Evolutionary conservation across 2,797 vertebrate genomes (phyloP).

Genomic region (Helarctos malayanus): DNA sequence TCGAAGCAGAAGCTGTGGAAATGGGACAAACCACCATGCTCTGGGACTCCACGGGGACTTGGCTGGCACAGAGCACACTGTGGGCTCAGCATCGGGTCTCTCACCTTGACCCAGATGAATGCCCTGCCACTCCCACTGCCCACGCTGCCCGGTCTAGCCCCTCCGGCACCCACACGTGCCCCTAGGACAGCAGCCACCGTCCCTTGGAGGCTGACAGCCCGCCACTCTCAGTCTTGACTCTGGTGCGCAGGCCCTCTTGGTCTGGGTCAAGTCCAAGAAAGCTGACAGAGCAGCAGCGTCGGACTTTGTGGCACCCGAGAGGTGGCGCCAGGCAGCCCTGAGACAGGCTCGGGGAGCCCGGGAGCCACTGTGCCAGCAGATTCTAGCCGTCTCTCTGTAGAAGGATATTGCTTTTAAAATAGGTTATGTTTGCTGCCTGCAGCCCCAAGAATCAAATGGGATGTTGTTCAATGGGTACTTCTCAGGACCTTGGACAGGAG

Average conservation of each 20-base stretch:
- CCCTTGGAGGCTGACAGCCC: neutral
- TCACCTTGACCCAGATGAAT: rapidly evolving
- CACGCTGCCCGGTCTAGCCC: rapidly evolving
- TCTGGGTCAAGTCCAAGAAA: slow-evolving; percentile 1
- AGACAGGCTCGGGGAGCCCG: neutral
- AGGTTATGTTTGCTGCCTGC: neutral
- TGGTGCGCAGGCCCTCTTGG: rapidly evolving
- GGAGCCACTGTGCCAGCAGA: neutral
- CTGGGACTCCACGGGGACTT: neutral
- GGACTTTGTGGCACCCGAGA: neutral
- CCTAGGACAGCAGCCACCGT: neutral
- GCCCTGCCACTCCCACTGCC: rapidly evolving
- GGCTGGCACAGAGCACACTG: neutral
- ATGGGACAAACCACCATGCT: neutral
- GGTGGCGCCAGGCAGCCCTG: neutral
- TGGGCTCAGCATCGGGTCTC: neutral
- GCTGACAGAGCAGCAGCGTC: neutral
- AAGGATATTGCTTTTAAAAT: neutral
- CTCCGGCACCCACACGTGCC: rapidly evolving
- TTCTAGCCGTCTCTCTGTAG: neutral
- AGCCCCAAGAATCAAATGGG: neutral
- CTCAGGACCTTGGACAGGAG: neutral
- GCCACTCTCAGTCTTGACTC: neutral
- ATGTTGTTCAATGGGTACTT: neutral
- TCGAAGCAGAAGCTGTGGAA: neutral